Percentiles rank a stretch among this genome's conserved stretches.
These are phyloP conservation scores for Ochotona princeps DNA, from an alignment of 2,113 vertebrate species.

Conservation along the genomic window DNA sequence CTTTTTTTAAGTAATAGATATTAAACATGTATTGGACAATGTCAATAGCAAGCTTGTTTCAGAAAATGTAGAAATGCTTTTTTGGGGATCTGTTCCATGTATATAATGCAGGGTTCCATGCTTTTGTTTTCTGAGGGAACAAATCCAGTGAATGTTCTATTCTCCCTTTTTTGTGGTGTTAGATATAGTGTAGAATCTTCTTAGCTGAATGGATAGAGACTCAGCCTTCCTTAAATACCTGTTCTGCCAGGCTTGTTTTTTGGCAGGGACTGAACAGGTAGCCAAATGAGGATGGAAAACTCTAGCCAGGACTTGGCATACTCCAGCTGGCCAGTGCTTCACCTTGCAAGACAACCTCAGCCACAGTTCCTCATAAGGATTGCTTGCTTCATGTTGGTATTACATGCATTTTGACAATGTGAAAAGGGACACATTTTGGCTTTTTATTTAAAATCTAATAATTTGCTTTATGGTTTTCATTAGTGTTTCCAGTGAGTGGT, in stretches of 20 bases:
- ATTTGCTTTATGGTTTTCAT: slow-evolving; percentile 42
- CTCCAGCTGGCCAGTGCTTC: not conserved
- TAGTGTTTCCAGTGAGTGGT: slow-evolving; percentile 43
- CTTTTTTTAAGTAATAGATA: slow-evolving; percentile 41
- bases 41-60: slow-evolving; percentile 44
- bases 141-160: not conserved
- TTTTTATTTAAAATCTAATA: slow-evolving; percentile 27
- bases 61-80: slow-evolving; percentile 23
- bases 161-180: not conserved
- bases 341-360: slow-evolving; percentile 6
- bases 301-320: slow-evolving; percentile 11
- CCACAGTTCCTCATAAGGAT: not conserved
- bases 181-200: not conserved
- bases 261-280: not conserved
- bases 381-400: slow-evolving; percentile 36
- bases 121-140: slow-evolving; percentile 6
- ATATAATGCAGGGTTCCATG: not conserved
- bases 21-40: slow-evolving; percentile 49
- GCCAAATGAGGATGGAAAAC: slow-evolving; percentile 38
- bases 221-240: slow-evolving; percentile 1
- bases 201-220: slow-evolving; percentile 24
- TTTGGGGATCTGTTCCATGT: slow-evolving; percentile 8
- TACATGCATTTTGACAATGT: not conserved
- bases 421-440: slow-evolving; percentile 36
- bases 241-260: slow-evolving; percentile 45